A percentile compares a stretch with the other conserved stretches of the same genome.
Conservation (phyloP, 1,140 invertebrate genomes). For the Caenorhabditis elegans region DNA sequence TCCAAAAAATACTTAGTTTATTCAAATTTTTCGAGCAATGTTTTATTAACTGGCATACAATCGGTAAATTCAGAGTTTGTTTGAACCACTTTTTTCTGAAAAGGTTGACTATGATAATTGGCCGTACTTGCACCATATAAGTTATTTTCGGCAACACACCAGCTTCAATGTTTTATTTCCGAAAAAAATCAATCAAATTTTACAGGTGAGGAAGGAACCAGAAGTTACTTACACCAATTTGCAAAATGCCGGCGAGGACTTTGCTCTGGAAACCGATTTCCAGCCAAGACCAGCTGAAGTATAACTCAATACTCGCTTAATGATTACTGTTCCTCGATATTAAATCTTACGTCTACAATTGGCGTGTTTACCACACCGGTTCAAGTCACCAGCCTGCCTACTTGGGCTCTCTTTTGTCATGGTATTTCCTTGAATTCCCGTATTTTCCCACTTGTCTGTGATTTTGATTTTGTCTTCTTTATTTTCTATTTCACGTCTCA, state of each 20-base stretch:
- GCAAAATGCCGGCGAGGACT: background rate
- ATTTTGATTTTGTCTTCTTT: background rate
- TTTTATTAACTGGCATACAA: too few species aligned
- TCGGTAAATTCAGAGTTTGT: too few species aligned
- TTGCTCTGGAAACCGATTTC: background rate
- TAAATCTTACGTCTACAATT: too few species aligned
- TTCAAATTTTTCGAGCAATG: too few species aligned
- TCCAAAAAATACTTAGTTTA: too few species aligned
- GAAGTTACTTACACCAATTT: background rate
- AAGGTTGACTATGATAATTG: too few species aligned
- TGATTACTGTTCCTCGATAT: too few species aligned
- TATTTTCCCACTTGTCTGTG: background rate
- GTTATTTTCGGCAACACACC: too few species aligned
- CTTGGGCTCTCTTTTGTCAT: background rate
- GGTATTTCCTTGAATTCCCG: background rate
- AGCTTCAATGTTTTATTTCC: too few species aligned
- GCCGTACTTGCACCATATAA: too few species aligned
- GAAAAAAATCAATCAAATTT: background rate
- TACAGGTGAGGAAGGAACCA: background rate
- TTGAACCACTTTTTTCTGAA: too few species aligned
- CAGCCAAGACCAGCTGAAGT: slow-evolving; percentile 26
- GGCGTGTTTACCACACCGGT: background rate
- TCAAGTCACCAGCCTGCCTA: background rate
- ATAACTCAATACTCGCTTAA: background rate
- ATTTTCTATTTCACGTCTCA: background rate